phyloP scores from a whole-genome alignment of 2,797 vertebrate genomes.

The Kryptolebias ocellatus region DNA sequence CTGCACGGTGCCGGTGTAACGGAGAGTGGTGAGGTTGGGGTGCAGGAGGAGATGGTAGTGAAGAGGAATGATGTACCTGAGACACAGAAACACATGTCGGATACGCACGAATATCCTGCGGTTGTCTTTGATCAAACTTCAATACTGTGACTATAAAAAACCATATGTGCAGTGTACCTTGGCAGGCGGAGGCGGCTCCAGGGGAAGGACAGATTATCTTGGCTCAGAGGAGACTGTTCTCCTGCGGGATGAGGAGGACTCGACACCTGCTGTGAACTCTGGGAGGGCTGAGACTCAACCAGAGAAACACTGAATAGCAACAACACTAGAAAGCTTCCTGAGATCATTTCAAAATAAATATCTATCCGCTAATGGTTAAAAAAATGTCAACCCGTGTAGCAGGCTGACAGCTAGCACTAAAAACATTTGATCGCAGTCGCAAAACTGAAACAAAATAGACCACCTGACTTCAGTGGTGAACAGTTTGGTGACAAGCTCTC shows the following conservation, averaged over 20 bases:
- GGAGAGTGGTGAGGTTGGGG: conserved; percentile 80
- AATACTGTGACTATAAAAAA: background rate
- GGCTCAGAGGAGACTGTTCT: conserved; percentile 58
- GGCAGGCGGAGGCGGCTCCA: conserved; percentile 80
- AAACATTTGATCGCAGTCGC: conserved; percentile 30
- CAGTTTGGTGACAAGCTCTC: background rate
- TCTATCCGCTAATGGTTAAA: conserved; percentile 6
- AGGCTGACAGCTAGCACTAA: conserved; percentile 14
- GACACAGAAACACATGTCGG: conserved; percentile 38
- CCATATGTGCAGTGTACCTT: conserved; percentile 40
- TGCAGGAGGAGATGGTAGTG: conserved; percentile 81
- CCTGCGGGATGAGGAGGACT: conserved; percentile 38
- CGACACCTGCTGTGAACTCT: conserved; percentile 41
- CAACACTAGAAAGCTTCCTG: conserved; percentile 53
- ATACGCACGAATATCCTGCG: background rate
- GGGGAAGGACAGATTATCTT: conserved; percentile 79
- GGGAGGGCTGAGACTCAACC: conserved; percentile 42
- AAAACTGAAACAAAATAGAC: background rate
- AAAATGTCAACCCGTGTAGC: conserved; percentile 8
- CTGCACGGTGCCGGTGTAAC: conserved; percentile 78
- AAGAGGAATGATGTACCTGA: conserved; percentile 80
- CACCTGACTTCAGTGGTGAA: background rate
- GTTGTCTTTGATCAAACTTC: background rate
- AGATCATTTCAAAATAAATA: conserved; percentile 54
- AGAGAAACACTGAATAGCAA: conserved; percentile 46